Evolutionary conservation across 2,113 vertebrate species (phyloP).

Genomic region (Kryptolebias marmoratus): DNA sequence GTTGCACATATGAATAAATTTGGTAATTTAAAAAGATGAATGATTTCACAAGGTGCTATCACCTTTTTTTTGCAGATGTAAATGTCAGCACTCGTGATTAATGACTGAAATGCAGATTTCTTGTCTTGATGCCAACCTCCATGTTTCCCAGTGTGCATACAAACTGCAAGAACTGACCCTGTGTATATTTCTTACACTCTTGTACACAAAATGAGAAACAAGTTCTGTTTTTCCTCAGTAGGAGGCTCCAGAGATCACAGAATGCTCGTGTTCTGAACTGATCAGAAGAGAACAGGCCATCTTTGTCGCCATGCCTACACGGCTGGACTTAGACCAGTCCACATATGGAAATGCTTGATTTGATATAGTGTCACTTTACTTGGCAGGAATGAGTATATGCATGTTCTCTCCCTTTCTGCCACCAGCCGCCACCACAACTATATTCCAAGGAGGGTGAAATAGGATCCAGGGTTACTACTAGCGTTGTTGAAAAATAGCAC

Average conservation of each 20-base stretch:
- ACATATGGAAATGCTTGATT: slow-evolving; percentile 99
- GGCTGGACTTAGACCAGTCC: slow-evolving; percentile 79
- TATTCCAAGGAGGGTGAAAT: slow-evolving; percentile 92
- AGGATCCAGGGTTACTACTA: slow-evolving; percentile 91
- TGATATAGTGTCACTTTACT: slow-evolving; percentile 99
- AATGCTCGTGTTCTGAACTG: slow-evolving; percentile 32
- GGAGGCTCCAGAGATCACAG: slow-evolving; percentile 86
- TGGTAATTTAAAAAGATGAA: too few relatives aligned
- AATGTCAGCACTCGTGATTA: not conserved
- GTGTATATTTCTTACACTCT: not conserved
- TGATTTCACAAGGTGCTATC: not conserved
- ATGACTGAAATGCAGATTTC: not conserved
- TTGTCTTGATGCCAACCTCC: not conserved
- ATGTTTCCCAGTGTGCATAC: too few relatives aligned
- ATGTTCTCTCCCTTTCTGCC: slow-evolving; percentile 72
- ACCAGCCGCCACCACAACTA: slow-evolving; percentile 50
- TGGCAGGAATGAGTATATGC: slow-evolving; percentile 98
- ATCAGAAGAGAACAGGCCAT: slow-evolving; percentile 21
- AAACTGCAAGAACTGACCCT: too few relatives aligned
- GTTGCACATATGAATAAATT: too few relatives aligned
- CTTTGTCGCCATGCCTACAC: slow-evolving; percentile 40
- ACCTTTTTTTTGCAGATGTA: not conserved
- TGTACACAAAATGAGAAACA: slow-evolving; percentile 7
- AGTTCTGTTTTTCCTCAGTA: slow-evolving; percentile 78
- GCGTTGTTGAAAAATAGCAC: slow-evolving; percentile 88